Evolutionary conservation across 2,888 invertebrate genomes (phyloP), one percentile per base, ranked within the genome.

Genomic region (Epirrhoe alternata): DNA sequence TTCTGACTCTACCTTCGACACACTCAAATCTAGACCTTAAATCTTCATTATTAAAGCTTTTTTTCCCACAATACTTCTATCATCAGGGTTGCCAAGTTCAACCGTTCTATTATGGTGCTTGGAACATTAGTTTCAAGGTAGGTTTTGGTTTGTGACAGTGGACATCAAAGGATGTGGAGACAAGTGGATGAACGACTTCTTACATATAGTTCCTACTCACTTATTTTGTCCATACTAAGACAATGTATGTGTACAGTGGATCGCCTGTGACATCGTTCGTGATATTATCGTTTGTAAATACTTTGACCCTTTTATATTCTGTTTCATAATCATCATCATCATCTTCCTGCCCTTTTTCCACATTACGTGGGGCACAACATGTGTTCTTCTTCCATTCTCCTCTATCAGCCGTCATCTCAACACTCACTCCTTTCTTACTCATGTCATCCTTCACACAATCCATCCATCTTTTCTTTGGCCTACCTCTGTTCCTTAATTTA

Each of bases 171-270:
- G 77, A 65, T 67, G 74, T 69, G 64, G 75, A 77, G 79, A 80
- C 81, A 72, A 84, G 83, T 81, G 78, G 81, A 82, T 74, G 72
- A 77, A 79, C 86, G 68, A 75, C 82, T 89, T 88, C 87, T 89
- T 90, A 82, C 84, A 68, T 79, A 81, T 85, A 85, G 86, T 86
- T 86, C 83, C 82, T 79, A 87, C 82, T 87, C 87, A 87, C 89
- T 89, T 89, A 90, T 88, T 89, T 89, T 88, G 87, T 88, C 88
- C 89, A 85, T 88, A 90, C 86, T 84, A 86, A 89, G 90, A 86
- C 88, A 88, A 88, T 85, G 85, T 86, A 90, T 89, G 87, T 85
- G 85, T 80, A 79, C 87, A 88, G 88, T 88, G 85, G n/a, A 49
- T 6, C n/a, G 51, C 38, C 30, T n/a, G 24, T 30, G 51, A 51